phyloP scores from a whole-genome alignment of 2,113 vertebrate species.

The Seriola quinqueradiata region DNA sequence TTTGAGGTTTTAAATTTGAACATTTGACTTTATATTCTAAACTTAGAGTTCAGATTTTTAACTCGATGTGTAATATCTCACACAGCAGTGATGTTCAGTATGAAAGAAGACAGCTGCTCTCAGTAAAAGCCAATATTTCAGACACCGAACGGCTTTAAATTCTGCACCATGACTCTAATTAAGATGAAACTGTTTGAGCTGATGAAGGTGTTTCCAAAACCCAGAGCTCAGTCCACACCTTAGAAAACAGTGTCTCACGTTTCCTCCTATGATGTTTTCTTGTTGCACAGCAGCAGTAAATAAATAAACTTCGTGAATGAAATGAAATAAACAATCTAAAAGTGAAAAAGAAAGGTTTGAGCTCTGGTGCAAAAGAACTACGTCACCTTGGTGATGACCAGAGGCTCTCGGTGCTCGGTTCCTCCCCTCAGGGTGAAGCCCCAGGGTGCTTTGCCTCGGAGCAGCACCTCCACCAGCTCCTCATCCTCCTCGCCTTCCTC shows the following conservation, averaged over 20 bases:
- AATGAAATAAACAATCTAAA: no score
- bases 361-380: no score
- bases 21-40: no score
- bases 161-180: slow-evolving; percentile 13
- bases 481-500: slow-evolving; percentile 6
- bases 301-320: no score
- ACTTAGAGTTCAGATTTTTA: no score
- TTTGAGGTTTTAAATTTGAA: no score
- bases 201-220: no score
- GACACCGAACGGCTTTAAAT: slow-evolving; percentile 3
- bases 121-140: not conserved
- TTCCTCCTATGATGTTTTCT: no score
- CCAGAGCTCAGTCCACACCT: no score
- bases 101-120: not conserved
- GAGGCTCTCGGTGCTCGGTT: slow-evolving; percentile 89
- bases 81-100: not conserved
- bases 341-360: no score
- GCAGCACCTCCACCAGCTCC: slow-evolving; percentile 69
- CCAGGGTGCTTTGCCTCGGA: slow-evolving; percentile 86
- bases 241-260: no score
- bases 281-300: no score
- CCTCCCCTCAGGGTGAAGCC: slow-evolving; percentile 93
- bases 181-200: not conserved
- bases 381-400: slow-evolving; percentile 92
- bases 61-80: slow-evolving; percentile 11